Evolutionary conservation across 2,888 invertebrate species (phyloP).

Genomic region (Autographa gamma): DNA sequence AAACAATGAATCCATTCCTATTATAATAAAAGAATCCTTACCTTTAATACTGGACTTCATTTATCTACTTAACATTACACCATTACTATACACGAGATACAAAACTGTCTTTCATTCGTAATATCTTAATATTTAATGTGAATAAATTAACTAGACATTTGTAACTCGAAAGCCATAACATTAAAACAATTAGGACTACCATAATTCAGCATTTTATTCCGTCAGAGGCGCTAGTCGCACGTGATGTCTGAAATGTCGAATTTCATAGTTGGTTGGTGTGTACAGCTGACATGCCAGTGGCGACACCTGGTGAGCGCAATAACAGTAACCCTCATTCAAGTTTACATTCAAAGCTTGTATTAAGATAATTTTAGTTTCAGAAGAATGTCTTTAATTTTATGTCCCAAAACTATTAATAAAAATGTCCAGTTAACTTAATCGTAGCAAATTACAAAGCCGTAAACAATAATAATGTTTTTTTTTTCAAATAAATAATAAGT

Average conservation of each 20-base stretch:
- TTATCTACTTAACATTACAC: constrained; percentile 66
- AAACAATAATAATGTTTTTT: constrained; percentile 45
- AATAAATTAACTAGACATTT: constrained; percentile 41
- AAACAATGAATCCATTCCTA: constrained; percentile 53
- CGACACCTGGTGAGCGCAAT: too few species aligned
- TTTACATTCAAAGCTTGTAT: too few species aligned
- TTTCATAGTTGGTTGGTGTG: too few species aligned
- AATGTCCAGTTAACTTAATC: constrained; percentile 24
- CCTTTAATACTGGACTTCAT: constrained; percentile 71
- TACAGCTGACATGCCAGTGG: too few species aligned
- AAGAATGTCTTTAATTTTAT: neutral
- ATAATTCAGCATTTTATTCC: too few species aligned
- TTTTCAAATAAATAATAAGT: constrained; percentile 52
- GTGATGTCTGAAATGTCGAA: too few species aligned
- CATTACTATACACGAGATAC: constrained; percentile 62
- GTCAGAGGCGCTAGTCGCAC: too few species aligned
- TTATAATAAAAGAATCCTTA: constrained; percentile 55
- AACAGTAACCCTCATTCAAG: too few species aligned
- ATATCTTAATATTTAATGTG: constrained; percentile 53
- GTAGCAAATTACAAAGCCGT: constrained; percentile 60
- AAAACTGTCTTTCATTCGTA: constrained; percentile 71
- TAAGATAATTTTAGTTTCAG: too few species aligned
- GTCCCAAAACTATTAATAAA: neutral
- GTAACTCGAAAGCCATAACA: neutral
- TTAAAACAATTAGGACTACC: too few species aligned